Percentiles rank a stretch among this genome's conserved stretches.
phyloP scores from a whole-genome alignment of 2,113 vertebrate species.

The Tupaia chinensis region DNA sequence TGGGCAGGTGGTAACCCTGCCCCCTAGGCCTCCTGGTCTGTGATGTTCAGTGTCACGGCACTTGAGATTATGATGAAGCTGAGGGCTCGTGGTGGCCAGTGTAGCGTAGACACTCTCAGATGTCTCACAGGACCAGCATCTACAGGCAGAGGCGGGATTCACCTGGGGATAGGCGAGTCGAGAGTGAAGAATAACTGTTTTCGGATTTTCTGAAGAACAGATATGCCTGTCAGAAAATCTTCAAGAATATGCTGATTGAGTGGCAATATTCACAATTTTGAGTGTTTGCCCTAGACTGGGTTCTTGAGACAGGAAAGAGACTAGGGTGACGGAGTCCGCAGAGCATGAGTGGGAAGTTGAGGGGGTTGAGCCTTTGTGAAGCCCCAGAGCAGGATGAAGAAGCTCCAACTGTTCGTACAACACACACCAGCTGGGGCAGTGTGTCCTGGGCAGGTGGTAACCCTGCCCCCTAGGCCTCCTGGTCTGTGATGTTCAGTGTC shows the following conservation, averaged over 20 bases:
- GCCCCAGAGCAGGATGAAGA: not conserved
- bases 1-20: not conserved
- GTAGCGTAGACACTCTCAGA: not conserved
- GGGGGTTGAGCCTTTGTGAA: not conserved
- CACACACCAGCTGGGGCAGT: not conserved
- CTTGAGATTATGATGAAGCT: not conserved
- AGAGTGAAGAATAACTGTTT: not conserved
- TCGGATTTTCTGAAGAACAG: not conserved
- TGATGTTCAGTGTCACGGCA: not conserved
- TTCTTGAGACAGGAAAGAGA: not conserved
- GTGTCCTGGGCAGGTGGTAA: not conserved
- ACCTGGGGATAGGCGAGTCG: not conserved
- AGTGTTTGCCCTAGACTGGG: not conserved
- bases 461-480: not conserved
- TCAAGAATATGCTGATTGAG: not conserved
- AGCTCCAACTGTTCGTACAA: not conserved
- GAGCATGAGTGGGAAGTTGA: not conserved
- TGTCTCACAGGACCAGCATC: not conserved
- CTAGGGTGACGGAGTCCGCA: not conserved
- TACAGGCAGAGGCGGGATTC: not conserved
- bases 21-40: not conserved
- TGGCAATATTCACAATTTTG: not conserved
- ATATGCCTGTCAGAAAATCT: not conserved
- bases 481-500: not conserved
- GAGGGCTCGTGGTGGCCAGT: accelerated